Evolutionary conservation across 2,113 vertebrate species (phyloP), one percentile per base, ranked within the genome.

Genomic region (Scolopax mira): DNA sequence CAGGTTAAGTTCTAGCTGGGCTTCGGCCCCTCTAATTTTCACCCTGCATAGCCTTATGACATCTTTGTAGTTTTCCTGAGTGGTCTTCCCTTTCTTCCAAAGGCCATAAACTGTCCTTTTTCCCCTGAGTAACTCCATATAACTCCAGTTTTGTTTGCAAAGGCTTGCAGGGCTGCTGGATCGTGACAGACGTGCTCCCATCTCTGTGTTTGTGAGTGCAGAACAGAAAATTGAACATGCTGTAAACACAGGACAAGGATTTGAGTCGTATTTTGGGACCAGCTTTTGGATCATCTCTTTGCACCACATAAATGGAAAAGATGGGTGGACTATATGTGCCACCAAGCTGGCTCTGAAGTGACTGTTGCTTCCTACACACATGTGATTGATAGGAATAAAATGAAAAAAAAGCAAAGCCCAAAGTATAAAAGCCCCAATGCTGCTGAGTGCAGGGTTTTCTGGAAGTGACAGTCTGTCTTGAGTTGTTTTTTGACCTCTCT

Each of bases 111-210:
- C 49, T 15, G 25, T 27, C 49, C 25, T 27, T 51, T 51, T 49
- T 49, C 23, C 23, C 23, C 48, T 51, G 49, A 51, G 25, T 51
- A 51, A 51, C 25, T 9, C 49, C 25, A 15, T 51, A 30, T 31
- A 91, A 71, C 66, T 60, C 51, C 69, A 70, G 51, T 46, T 49
- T 73, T 8, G 1, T 77, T 70, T 72, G 44, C 37, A 75, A 55
- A 89, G 74, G 6, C 46, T 90, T 79, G n/a, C 46, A 54, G 33
- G 54, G 46, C 49, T 83, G 62, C 37, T 2, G 8, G 71, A 41
- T 42, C 0, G 0, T 39, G 67, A 28, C 79, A 88, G 46, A 51
- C 18, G 5, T 0, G 1, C 30, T 70, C 35, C 2, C 7, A 51
- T 24, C 54, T 82, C n/a, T 23, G 28, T 1, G 2, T 18, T 42